phyloP scores from a whole-genome alignment of 2,113 vertebrate genomes.

The Hemicordylus capensis region DNA sequence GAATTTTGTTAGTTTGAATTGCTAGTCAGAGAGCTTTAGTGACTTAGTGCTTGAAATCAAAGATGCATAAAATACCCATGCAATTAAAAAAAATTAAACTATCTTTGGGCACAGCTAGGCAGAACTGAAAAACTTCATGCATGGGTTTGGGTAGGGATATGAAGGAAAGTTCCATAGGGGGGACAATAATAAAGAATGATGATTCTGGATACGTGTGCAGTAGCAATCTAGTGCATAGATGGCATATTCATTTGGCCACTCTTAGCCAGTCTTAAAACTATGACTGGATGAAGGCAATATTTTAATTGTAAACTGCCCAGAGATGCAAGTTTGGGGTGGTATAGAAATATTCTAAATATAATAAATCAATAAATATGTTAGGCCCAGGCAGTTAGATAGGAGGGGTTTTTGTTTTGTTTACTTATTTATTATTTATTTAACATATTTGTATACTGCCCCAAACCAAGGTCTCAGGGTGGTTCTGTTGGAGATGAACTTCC shows the following conservation, averaged over 20 bases:
- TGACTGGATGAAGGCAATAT: neutral
- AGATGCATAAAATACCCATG: neutral
- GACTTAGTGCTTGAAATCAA: neutral
- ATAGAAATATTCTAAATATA: no score
- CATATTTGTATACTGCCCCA: no score
- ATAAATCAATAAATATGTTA: no score
- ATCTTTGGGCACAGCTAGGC: neutral
- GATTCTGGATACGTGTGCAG: neutral
- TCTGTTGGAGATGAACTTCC: no score
- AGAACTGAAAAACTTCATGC: neutral
- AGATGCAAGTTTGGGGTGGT: no score
- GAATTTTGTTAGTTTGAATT: neutral
- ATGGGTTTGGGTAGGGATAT: neutral
- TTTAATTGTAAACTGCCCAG: no score
- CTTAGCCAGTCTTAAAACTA: neutral
- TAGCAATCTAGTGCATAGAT: neutral
- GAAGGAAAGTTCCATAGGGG: neutral
- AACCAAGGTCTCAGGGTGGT: no score
- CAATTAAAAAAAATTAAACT: no score
- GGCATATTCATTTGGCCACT: neutral
- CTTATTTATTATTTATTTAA: no score
- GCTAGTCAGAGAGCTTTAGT: neutral
- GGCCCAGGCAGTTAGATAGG: neutral
- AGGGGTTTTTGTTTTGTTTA: neutral
- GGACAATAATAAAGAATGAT: neutral